phyloP scores from a whole-genome alignment of 2,113 vertebrate species.

The Sphyrna mokarran region DNA sequence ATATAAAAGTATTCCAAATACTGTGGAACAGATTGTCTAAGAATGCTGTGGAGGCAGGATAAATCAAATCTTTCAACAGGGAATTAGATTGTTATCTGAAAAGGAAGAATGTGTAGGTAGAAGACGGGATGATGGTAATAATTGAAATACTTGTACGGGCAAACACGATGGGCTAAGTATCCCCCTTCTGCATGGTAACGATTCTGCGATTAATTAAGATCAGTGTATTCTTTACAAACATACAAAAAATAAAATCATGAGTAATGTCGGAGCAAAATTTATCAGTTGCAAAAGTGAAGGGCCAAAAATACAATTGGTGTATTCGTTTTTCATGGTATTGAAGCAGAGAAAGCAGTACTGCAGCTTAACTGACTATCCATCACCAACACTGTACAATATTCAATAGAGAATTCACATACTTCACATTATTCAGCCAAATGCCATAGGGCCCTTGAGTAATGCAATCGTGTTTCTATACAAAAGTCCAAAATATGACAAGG shows the following conservation, averaged over 20 bases:
- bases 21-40: too few species aligned
- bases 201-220: background rate
- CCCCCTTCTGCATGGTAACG: too few species aligned
- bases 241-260: background rate
- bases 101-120: too few species aligned
- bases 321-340: background rate
- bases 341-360: background rate
- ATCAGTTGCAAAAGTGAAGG: background rate
- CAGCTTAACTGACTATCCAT: background rate
- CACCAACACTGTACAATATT: background rate
- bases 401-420: background rate
- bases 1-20: too few species aligned
- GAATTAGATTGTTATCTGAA: too few species aligned
- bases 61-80: too few species aligned
- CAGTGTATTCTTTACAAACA: background rate
- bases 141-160: too few species aligned
- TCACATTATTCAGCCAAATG: background rate
- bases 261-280: background rate
- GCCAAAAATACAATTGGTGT: background rate
- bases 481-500: background rate
- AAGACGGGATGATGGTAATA: too few species aligned
- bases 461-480: background rate
- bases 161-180: too few species aligned
- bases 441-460: background rate
- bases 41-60: too few species aligned